phyloP scores from a whole-genome alignment of 2,888 invertebrate species.

The Conistra vaccinii region DNA sequence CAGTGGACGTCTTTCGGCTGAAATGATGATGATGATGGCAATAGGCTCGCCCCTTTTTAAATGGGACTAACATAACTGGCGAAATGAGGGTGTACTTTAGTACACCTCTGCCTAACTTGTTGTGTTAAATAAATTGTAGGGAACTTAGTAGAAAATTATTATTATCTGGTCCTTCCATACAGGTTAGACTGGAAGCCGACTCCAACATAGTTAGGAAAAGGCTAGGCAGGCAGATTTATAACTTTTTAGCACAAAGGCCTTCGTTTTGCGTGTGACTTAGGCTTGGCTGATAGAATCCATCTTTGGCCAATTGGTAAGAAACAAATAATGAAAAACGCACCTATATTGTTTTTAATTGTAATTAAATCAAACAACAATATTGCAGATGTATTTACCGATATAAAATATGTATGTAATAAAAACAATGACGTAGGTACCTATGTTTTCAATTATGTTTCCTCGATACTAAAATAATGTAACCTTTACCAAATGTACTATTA shows the following conservation, averaged over 20 bases:
- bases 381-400: not conserved
- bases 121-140: not conserved
- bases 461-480: constrained; percentile 61
- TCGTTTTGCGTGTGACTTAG: not conserved
- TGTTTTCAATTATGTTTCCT: constrained; percentile 29
- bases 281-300: not conserved
- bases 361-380: not conserved
- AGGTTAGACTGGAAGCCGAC: no score
- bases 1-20: no score
- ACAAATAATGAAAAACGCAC: not conserved
- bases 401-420: constrained; percentile 32
- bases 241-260: not conserved
- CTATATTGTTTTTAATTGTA: not conserved
- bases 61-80: no score
- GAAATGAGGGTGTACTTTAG: no score
- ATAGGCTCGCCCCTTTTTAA: no score
- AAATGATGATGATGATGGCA: no score
- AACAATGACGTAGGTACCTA: constrained; percentile 30
- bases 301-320: not conserved
- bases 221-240: no score
- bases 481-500: constrained; percentile 58
- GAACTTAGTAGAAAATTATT: not conserved
- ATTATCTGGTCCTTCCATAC: not conserved
- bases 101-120: no score
- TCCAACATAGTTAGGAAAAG: no score